These are phyloP conservation scores for Apamea crenata DNA, from an alignment of 2,888 invertebrate species.

Conservation along the genomic window DNA sequence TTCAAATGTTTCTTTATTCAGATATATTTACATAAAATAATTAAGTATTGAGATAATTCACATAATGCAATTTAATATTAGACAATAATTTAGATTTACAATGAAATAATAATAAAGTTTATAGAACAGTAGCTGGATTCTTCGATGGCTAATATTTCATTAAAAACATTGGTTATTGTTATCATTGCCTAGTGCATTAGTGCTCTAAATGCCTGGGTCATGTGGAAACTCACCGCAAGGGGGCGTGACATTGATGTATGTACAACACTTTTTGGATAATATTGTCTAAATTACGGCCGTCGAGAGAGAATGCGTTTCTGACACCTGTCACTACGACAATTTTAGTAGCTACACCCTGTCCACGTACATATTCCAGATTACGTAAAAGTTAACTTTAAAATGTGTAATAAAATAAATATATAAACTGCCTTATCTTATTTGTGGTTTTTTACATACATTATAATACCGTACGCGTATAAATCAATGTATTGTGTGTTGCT, in stretches of 20 bases:
- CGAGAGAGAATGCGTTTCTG: not conserved
- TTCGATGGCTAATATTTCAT: conserved; percentile 36
- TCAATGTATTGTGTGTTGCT: no score
- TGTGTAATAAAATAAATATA: no score
- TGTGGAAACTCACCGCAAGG: not conserved
- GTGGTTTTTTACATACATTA: no score
- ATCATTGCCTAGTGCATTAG: conserved; percentile 24
- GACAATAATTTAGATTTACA: conserved; percentile 86
- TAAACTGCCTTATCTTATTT: no score
- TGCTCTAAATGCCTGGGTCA: conserved; percentile 13
- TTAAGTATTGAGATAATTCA: conserved; percentile 86
- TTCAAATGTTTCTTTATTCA: conserved; percentile 87
- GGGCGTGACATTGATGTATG: not conserved
- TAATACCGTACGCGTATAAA: no score
- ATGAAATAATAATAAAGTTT: conserved; percentile 76
- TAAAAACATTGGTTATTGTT: conserved; percentile 42
- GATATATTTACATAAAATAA: conserved; percentile 87
- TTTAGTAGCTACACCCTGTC: no score
- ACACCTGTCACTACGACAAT: no score
- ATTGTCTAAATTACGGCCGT: not conserved
- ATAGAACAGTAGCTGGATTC: conserved; percentile 66
- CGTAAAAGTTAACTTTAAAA: no score
- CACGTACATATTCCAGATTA: no score
- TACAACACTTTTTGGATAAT: conserved; percentile 16
- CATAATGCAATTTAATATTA: conserved; percentile 81